Evolutionary conservation across 2,888 invertebrate species (phyloP), one percentile per base, ranked within the genome.

Genomic region (Dendrolimus houi): DNA sequence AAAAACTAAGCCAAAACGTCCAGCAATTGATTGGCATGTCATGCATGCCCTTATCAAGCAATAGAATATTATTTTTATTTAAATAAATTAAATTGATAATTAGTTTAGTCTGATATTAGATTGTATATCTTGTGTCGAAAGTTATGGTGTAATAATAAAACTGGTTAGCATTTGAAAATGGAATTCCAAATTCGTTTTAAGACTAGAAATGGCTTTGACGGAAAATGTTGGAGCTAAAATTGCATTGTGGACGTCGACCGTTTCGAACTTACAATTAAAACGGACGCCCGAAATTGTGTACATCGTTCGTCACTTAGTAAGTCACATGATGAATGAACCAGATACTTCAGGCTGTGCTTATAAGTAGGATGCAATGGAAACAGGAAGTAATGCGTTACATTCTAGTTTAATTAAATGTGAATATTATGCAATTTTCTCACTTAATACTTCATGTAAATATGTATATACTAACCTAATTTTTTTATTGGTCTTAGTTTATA

Each of bases 241-340:
- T 83, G 86, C 81, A 86, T 81, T 83, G 76, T 63, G 76, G 77
- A 66, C 71, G 69, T 64, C 70, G 66, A 68, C 75, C 68, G 70
- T 68, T 71, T 71, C 75, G 79, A 89, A 90, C 84, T 90, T 89
- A 83, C 87, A 90, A 91, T 91, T 89, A 91, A 90, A 91, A 90
- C 76, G 83, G 91, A 91, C 91, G 85, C 85, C 72, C 74, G 76
- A 84, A 91, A 91, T 90, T 90, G 87, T 83, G 77, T 83, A 91
- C 91, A 91, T 60, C 87, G 88, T 90, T 91, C 80, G 80, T 86
- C 88, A 89, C 91, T 91, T 91, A 91, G 84, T 67, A 65, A 69
- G 60, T 47, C 8, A 47, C 47, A 47, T 47, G 47, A 47, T 47
- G 47, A 47, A 2, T 52, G 54, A 53, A 40, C 41, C 41, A 54